Evolutionary conservation across 1,140 invertebrate species (phyloP), one percentile per base, ranked within the genome.

Genomic region (Centruroides sculpturatus): DNA sequence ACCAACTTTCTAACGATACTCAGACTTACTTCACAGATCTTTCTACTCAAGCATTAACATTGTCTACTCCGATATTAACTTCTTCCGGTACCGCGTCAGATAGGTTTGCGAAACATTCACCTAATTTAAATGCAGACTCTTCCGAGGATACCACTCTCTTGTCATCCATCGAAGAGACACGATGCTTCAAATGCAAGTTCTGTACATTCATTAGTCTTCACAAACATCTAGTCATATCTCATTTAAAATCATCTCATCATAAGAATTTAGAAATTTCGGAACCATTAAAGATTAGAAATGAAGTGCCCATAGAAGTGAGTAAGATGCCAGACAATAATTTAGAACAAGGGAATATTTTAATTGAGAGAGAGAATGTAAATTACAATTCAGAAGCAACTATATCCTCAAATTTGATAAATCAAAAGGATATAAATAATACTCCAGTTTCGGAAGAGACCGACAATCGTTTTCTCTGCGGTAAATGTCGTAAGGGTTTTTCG

Each of bases 161-260:
- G 10, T 12, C 58, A 10, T 13, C 54, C 47, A 60, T 65, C 51
- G 62, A 64, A 55, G 54, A 56, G 13, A 54, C 56, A 11, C 51
- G 59, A n/a, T 66, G 65, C 50, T 66, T 53, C 36, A 66, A 66
- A 47, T 66, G 65, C 36, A 60, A 59, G 35, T 60, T 64, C 59
- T 66, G 65, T 64, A 50, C 56, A 55, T 66, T 48, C 56, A 48
- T 66, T 12, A 61, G 36, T 34, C 41, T 66, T 3, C 54, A 66
- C n/a, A 66, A 61, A 47, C 55, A 55, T 55, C 35, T 46, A 34
- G 59, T 66, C 48, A 36, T 46, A 56, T 61, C 46, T 55, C 64
- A 66, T 61, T 55, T 66, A 36, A 66, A 61, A 54, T 36, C 13
- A 6, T 49, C 46, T 47, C 64, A 66, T 63, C 58, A 63, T 47